phyloP scores from a whole-genome alignment of 2,797 vertebrate species.

The Hapalemur alaotrensis region DNA sequence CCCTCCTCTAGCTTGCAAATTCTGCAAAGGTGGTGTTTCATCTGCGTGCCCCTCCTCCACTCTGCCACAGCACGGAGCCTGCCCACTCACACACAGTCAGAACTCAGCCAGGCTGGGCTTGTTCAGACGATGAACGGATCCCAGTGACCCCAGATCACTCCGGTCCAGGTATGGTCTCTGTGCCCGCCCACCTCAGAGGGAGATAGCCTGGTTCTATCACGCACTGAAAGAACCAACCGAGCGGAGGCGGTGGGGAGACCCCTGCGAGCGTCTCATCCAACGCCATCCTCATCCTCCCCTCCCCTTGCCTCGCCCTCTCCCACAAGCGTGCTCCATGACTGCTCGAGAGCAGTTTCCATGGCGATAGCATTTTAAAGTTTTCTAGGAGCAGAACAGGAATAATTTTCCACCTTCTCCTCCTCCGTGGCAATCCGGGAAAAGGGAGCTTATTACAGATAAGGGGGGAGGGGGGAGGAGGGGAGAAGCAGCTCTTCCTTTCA shows the following conservation, averaged over 20 bases:
- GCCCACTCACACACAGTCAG: neutral
- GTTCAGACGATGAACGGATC: neutral
- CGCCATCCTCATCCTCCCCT: neutral
- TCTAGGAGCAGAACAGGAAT: constrained; percentile 85
- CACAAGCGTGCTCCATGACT: constrained; percentile 64
- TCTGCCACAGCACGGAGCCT: neutral
- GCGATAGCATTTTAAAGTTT: constrained; percentile 88
- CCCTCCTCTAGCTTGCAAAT: neutral
- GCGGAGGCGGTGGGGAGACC: neutral
- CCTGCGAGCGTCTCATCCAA: neutral
- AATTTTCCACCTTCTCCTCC: constrained; percentile 83
- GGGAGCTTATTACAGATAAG: constrained; percentile 83
- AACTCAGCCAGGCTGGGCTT: neutral
- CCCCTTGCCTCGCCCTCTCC: constrained; percentile 56
- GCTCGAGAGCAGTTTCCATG: constrained; percentile 85
- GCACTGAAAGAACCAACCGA: neutral
- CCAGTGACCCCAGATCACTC: neutral
- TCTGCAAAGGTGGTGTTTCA: neutral
- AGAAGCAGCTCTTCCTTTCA: neutral
- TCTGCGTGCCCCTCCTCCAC: neutral
- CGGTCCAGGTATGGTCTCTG: neutral
- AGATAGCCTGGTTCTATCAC: neutral
- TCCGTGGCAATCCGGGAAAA: constrained; percentile 81
- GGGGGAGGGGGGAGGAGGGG: constrained; percentile 64
- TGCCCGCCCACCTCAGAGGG: neutral